Evolutionary conservation across 2,797 vertebrate genomes (phyloP).

Genomic region (Scyliorhinus canicula): DNA sequence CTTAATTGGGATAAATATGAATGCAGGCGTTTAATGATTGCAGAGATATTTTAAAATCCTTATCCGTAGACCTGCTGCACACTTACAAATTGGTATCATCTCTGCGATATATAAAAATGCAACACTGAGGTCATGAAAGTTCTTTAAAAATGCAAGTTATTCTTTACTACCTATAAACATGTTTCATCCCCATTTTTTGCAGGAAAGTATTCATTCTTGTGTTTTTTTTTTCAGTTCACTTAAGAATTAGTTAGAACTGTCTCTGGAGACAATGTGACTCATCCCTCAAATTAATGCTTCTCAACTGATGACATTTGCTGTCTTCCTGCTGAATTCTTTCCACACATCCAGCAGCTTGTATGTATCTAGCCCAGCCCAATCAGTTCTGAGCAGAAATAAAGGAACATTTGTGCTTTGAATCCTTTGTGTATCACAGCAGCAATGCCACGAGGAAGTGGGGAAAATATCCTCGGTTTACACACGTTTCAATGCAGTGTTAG

Average conservation of each 20-base stretch:
- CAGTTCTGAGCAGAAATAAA: not conserved
- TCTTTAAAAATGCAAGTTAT: not conserved
- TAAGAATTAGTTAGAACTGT: not conserved
- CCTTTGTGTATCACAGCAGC: not conserved
- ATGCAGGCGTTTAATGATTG: no score
- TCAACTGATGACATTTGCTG: not conserved
- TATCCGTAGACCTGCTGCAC: no score
- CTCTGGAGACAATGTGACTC: not conserved
- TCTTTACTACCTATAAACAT: not conserved
- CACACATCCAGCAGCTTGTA: not conserved
- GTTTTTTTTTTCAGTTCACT: not conserved
- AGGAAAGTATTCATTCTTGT: not conserved
- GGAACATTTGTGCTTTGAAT: not conserved
- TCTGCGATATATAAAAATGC: no score
- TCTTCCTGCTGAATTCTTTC: not conserved
- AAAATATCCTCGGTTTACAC: not conserved
- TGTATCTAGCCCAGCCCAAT: not conserved
- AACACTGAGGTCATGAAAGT: not conserved
- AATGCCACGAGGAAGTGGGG: not conserved
- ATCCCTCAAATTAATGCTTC: not conserved
- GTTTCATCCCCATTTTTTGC: not conserved
- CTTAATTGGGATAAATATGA: no score
- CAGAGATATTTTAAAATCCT: no score
- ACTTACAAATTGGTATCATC: no score
- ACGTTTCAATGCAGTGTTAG: not conserved